Evolutionary conservation across 2,888 invertebrate genomes (phyloP).

Genomic region (Caenorhabditis angaria): DNA sequence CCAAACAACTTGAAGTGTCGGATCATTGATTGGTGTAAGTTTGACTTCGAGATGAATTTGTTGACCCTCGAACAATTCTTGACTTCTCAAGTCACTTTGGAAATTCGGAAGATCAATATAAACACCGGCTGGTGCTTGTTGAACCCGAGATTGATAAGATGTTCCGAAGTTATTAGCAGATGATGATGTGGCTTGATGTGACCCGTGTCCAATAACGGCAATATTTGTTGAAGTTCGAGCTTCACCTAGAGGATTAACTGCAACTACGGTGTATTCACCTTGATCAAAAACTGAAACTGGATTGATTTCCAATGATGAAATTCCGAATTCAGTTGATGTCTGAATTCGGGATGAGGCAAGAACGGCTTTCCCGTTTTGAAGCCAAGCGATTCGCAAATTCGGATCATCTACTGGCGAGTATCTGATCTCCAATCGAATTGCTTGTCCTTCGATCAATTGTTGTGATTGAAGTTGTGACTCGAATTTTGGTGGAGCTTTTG

Average conservation of each 20-base stretch:
- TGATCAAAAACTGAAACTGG: slow-evolving; percentile 88
- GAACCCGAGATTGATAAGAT: slow-evolving; percentile 44
- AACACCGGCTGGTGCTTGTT: slow-evolving; percentile 44
- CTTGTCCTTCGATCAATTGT: slow-evolving; percentile 78
- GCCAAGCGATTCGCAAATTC: slow-evolving; percentile 69
- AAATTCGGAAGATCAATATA: slow-evolving; percentile 80
- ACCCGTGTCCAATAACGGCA: slow-evolving; percentile 79
- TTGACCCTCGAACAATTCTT: slow-evolving; percentile 92
- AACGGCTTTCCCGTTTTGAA: slow-evolving; percentile 64
- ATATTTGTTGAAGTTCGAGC: slow-evolving; percentile 84
- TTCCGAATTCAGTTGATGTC: slow-evolving; percentile 65
- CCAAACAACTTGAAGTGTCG: slow-evolving; percentile 93
- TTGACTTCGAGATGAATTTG: slow-evolving; percentile 93
- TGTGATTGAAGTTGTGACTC: slow-evolving; percentile 56
- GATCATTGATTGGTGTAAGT: slow-evolving; percentile 90
- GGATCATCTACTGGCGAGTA: slow-evolving; percentile 68
- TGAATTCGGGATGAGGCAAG: slow-evolving; percentile 64
- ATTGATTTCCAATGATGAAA: slow-evolving; percentile 89
- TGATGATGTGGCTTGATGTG: slow-evolving; percentile 9
- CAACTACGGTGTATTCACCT: slow-evolving; percentile 93
- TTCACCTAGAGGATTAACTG: slow-evolving; percentile 89
- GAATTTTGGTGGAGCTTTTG: slow-evolving; percentile 66
- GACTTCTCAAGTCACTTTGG: slow-evolving; percentile 84
- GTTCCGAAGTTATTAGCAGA: slow-evolving; percentile 42
- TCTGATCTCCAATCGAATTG: slow-evolving; percentile 58